Evolutionary conservation across 2,113 vertebrate species (phyloP), one percentile per base, ranked within the genome.

Genomic region (Phrynosoma blainvillii): DNA sequence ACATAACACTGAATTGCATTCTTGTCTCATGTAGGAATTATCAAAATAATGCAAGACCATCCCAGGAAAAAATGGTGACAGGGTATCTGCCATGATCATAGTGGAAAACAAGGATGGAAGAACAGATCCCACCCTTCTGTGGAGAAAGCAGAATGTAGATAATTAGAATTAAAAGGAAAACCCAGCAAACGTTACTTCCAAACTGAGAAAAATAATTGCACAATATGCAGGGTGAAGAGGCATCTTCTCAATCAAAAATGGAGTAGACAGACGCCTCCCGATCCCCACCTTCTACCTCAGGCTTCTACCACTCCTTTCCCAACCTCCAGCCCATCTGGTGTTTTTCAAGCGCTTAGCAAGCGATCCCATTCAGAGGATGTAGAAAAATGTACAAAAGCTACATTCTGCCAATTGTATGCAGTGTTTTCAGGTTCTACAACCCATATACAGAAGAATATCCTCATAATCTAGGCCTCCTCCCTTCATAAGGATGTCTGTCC

Each of bases 281-380:
- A 1, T 65, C 71, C 6, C 14, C 23, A 36, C 42, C 42, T 68
- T 82, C 70, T n/a, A 87, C 6, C 1, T 20, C 18, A 66, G 71
- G 12, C 13, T n/a, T n/a, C n/a, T n/a, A 27, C 4, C 75, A 16
- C 47, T 42, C 52, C 20, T 9, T 71, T 36, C 68, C 36, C 80
- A 73, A 5, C 36, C 65, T 73, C 73, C n/a, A 8, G n/a, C 65
- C 87, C 82, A 79, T 71, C 82, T 84, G 82, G 71, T 68, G 81
- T 54, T 88, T 54, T 66, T 27, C 20, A 6, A 25, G 13, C 1
- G 0, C 70, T 47, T 23, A 73, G 20, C 0, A 12, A 54, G 80
- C 13, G 12, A 36, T 16, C 52, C 25, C 40, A 23, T 77, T 78
- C 74, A 30, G 40, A 40, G 21, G 4, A 21, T 27, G 3, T 71